Percentiles rank a stretch among this genome's conserved stretches.
phyloP scores from a whole-genome alignment of 2,797 vertebrate species.

The Naso thynnoides region DNA sequence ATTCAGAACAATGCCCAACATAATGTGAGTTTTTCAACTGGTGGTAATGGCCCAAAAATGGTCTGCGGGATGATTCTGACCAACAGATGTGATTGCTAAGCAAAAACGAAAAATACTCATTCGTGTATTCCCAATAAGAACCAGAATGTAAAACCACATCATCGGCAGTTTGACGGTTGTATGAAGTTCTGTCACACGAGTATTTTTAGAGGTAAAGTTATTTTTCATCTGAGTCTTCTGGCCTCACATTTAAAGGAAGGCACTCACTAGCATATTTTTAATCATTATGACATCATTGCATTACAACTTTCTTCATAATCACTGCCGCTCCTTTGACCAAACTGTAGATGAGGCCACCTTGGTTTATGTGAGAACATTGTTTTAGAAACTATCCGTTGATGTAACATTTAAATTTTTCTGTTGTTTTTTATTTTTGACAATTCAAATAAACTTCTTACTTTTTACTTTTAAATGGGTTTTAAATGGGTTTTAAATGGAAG shows the following conservation, averaged over 20 bases:
- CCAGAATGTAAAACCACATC: constrained; percentile 13
- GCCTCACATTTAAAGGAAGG: background rate
- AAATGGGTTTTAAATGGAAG: no score
- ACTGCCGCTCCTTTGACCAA: background rate
- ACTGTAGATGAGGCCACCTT: background rate
- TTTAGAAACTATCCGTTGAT: no score
- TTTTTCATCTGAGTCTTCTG: constrained; percentile 9
- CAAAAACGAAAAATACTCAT: constrained; percentile 4
- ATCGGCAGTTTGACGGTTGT: constrained; percentile 18
- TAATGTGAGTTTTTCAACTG: constrained; percentile 63
- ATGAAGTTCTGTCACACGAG: constrained; percentile 17
- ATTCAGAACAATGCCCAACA: constrained; percentile 66
- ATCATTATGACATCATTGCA: constrained; percentile 1
- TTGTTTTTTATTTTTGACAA: no score
- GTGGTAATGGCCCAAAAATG: constrained; percentile 42
- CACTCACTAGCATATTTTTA: no score
- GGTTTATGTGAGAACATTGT: no score
- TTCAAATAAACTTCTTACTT: no score
- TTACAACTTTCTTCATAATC: background rate
- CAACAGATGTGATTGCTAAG: constrained; percentile 1
- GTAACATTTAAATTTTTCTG: background rate
- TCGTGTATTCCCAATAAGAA: background rate
- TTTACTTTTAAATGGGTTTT: no score
- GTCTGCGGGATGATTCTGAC: constrained; percentile 41
- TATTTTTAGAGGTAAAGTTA: constrained; percentile 11